Evolutionary conservation across 1,140 invertebrate species (phyloP).

Genomic region (Sycophaga agraensis): DNA sequence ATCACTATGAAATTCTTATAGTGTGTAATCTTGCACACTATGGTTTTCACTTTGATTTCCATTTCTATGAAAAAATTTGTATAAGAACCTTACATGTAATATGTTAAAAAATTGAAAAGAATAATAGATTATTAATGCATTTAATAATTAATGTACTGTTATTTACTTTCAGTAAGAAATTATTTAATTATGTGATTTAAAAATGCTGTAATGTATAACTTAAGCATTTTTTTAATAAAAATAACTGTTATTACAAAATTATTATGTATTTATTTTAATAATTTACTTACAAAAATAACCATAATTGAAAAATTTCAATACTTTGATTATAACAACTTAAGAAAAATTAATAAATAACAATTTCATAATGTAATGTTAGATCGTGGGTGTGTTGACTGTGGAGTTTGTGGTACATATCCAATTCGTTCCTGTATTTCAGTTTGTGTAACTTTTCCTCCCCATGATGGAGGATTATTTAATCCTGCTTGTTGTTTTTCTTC

Average conservation of each 20-base stretch:
- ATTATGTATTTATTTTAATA: neutral
- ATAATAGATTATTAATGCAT: slow-evolving; percentile 24
- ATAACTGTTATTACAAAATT: neutral
- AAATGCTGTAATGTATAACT: slow-evolving; percentile 41
- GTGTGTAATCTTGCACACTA: neutral
- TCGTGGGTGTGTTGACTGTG: slow-evolving; percentile 39
- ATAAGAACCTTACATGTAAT: neutral
- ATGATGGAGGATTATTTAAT: slow-evolving; percentile 53
- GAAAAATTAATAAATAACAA: slow-evolving; percentile 6
- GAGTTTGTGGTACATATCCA: slow-evolving; percentile 61
- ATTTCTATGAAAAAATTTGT: slow-evolving; percentile 3
- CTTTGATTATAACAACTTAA: neutral
- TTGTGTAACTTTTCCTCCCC: slow-evolving; percentile 58
- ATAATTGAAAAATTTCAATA: neutral
- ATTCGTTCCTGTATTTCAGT: slow-evolving; percentile 69
- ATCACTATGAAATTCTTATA: no score
- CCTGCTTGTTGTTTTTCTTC: slow-evolving; percentile 51
- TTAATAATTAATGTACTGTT: slow-evolving; percentile 14
- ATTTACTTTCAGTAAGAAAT: slow-evolving; percentile 15
- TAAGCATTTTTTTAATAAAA: slow-evolving; percentile 36
- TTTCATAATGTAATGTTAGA: slow-evolving; percentile 40
- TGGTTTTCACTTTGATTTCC: slow-evolving; percentile 21
- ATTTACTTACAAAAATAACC: neutral
- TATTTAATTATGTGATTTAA: slow-evolving; percentile 21
- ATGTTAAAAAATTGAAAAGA: neutral